A percentile compares a stretch with the other conserved stretches of the same genome.
Evolutionary conservation across 2,113 vertebrate species (phyloP).

Genomic region (Xiphophorus couchianus): DNA sequence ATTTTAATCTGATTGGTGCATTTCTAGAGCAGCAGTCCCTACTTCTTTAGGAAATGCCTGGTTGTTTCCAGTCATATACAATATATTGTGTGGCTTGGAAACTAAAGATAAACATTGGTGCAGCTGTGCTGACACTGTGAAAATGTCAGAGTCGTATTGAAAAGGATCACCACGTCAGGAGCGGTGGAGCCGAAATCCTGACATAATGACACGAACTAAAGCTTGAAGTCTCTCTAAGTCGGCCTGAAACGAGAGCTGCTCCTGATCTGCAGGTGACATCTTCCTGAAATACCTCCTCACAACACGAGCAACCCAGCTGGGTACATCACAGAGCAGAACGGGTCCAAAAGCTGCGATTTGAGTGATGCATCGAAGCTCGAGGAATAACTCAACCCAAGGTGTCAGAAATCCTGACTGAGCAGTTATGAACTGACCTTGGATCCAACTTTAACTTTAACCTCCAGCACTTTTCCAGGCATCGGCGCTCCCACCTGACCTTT

Average conservation of each 20-base stretch:
- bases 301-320: not conserved
- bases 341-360: not conserved
- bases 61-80: not conserved
- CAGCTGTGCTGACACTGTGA: not conserved
- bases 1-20: not conserved
- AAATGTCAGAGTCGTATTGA: not conserved
- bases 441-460: slow-evolving; percentile 84
- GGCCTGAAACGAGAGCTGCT: not conserved
- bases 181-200: not conserved
- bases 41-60: not conserved
- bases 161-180: not conserved
- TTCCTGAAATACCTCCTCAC: not conserved
- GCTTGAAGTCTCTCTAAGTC: not conserved
- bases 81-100: not conserved
- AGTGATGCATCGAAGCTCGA: not conserved
- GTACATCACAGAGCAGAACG: not conserved
- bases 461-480: slow-evolving; percentile 94
- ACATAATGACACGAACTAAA: not conserved
- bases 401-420: not conserved
- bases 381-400: not conserved
- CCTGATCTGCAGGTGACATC: not conserved
- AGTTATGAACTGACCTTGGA: slow-evolving; percentile 60
- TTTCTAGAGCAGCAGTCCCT: not conserved
- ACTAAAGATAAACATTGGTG: not conserved
- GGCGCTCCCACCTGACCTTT: slow-evolving; percentile 93